Base-by-base conservation (phyloP, 2,113 vertebrate species). In the Herpetotheres cachinnans region DNA sequence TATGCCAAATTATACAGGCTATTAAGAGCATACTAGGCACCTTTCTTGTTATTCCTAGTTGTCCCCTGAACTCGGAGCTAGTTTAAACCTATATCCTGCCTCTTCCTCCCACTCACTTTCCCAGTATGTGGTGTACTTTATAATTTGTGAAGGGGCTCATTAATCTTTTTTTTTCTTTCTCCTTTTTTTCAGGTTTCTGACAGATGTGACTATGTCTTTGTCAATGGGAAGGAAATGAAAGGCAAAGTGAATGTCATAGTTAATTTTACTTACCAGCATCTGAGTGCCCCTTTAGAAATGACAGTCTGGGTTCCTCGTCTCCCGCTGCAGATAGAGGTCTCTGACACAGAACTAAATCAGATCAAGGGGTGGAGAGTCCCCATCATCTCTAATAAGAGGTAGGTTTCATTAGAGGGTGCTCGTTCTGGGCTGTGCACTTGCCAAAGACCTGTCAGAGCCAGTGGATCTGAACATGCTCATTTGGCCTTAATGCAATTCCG, bases 311-410 rank as follows among this genome's bases (percentile, higher is more conserved):
- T 98, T 71, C 99, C 99, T 59, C 98, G 97, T 44, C 99, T 99
- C 24, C 99, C 99, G 0, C 98, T 99, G 83, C 99, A 99, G 96
- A 99, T 99, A 24, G 99, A 99, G 95, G 98, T 99, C 86, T 99
- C 99, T 4, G 99, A 99, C 98, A 98, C 98, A 3, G 99, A 99
- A 90, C 98, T 99, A 74, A 99, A 99, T 96, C 99, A 99, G 97
- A 99, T 99, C 98, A 99, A 99, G 97, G 99, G 99, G 71, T 99
- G 99, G 99, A 98, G 99, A 94, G 98, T 99, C 13, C 99, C 99
- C 61, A 98, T 99, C 73, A 74, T 98, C 71, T 98, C 99, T 72
- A 98, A 97, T 82, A 99, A 98, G 97, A 99, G 99, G 99, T 99
- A 97, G 66, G 98, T 95, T 95, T 95, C 91, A 67, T 95, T 83